A percentile compares a stretch with the other conserved stretches of the same genome.
Evolutionary conservation across 1,140 invertebrate species (phyloP).

Genomic region (Pseudachorutes palmiensis): DNA sequence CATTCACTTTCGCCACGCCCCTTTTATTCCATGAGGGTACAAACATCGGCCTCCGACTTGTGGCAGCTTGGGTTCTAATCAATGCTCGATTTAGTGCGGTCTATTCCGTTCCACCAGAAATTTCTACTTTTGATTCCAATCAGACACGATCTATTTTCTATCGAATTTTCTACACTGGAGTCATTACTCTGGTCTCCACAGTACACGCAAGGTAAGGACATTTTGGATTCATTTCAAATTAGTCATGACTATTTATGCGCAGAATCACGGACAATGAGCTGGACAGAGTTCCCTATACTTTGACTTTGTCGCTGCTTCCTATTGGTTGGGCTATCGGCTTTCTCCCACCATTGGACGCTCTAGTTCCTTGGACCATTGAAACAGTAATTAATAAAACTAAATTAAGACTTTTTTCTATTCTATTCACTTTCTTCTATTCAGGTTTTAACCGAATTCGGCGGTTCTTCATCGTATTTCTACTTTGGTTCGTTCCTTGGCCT

Average conservation of each 20-base stretch:
- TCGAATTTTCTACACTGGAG: neutral
- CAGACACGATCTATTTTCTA: neutral
- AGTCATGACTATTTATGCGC: no score
- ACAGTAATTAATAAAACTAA: neutral
- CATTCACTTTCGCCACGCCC: neutral
- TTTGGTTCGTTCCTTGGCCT: constrained; percentile 27
- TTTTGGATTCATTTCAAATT: no score
- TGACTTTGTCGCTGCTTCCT: neutral
- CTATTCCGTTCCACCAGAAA: neutral
- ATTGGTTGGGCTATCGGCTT: neutral
- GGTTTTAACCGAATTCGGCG: neutral
- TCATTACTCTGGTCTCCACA: neutral
- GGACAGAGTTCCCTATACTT: neutral
- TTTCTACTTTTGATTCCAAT: neutral
- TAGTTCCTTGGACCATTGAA: neutral
- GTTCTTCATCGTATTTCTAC: constrained; percentile 14
- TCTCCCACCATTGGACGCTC: neutral
- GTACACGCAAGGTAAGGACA: neutral
- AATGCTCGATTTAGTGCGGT: neutral
- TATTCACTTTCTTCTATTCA: neutral
- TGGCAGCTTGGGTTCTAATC: neutral
- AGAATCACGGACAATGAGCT: no score
- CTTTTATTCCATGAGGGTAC: neutral
- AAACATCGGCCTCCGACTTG: neutral
- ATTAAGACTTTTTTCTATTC: neutral